These are phyloP conservation scores for Halcyon leucocephala DNA, from an alignment of 2,797 vertebrate species.

Conservation along the genomic window DNA sequence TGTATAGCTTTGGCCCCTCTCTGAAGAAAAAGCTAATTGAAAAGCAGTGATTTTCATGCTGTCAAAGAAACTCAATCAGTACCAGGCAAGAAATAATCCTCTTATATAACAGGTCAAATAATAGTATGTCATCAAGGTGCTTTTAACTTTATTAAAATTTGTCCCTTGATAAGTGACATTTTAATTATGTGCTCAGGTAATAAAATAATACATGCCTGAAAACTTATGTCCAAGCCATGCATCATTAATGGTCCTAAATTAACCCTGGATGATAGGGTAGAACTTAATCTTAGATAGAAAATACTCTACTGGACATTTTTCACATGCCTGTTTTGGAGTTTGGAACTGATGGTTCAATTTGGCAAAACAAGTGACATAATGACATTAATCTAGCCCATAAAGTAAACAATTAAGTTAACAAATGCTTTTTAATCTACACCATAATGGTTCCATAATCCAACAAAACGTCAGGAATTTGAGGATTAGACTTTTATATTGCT, in stretches of 20 bases:
- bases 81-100: conserved; percentile 50
- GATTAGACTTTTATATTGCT: neutral
- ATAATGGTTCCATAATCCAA: neutral
- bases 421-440: conserved; percentile 22
- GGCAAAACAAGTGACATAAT: neutral
- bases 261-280: conserved; percentile 10
- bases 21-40: conserved; percentile 32
- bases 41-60: conserved; percentile 28
- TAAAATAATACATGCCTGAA: conserved; percentile 62
- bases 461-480: neutral
- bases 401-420: conserved; percentile 27
- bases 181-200: conserved; percentile 64
- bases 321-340: neutral
- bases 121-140: conserved; percentile 50
- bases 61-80: conserved; percentile 25
- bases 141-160: conserved; percentile 67
- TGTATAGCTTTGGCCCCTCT: neutral
- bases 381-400: neutral
- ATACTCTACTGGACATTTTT: conserved; percentile 7
- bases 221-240: conserved; percentile 28
- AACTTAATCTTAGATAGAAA: conserved; percentile 23
- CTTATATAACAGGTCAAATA: conserved; percentile 50
- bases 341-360: neutral
- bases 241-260: conserved; percentile 49
- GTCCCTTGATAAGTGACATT: conserved; percentile 59